Evolutionary conservation across 2,113 vertebrate genomes (phyloP).

Genomic region (Pelvicachromis taeniatus): DNA sequence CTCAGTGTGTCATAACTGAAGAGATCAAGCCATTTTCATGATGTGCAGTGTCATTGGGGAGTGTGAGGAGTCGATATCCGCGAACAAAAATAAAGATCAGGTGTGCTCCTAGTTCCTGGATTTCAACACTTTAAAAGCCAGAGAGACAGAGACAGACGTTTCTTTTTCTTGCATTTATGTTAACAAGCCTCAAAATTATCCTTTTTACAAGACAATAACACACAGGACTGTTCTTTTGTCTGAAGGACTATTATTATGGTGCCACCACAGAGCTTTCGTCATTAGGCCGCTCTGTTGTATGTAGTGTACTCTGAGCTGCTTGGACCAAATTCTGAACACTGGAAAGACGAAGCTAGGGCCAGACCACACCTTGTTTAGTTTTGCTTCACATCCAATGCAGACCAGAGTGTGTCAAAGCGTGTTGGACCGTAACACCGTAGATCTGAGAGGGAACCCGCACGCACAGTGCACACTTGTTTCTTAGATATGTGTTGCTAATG

Average conservation of each 20-base stretch:
- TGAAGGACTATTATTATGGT: background rate
- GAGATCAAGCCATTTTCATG: slow-evolving; percentile 61
- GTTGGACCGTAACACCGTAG: slow-evolving; percentile 60
- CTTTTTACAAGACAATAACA: background rate
- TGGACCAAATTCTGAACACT: slow-evolving; percentile 25
- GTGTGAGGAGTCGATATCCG: slow-evolving; percentile 45
- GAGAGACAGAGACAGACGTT: background rate
- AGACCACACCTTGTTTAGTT: slow-evolving; percentile 57
- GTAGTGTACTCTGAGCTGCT: slow-evolving; percentile 2
- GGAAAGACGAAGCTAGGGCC: slow-evolving; percentile 29
- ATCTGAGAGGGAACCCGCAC: slow-evolving; percentile 47
- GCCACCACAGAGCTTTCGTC: background rate
- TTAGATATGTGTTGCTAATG: slow-evolving; percentile 55
- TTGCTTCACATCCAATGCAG: slow-evolving; percentile 54
- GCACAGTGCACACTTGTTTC: slow-evolving; percentile 42
- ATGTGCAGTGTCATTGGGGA: slow-evolving; percentile 60
- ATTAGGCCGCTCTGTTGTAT: background rate
- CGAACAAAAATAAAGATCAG: slow-evolving; percentile 38
- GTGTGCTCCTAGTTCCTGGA: slow-evolving; percentile 40
- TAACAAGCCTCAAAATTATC: background rate
- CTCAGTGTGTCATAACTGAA: slow-evolving; percentile 60
- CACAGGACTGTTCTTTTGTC: background rate
- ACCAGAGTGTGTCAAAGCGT: slow-evolving; percentile 46
- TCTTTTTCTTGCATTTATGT: background rate
- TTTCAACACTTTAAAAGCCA: slow-evolving; percentile 32